phyloP scores from a whole-genome alignment of 2,113 vertebrate species.

The Mormyrus iriodes region DNA sequence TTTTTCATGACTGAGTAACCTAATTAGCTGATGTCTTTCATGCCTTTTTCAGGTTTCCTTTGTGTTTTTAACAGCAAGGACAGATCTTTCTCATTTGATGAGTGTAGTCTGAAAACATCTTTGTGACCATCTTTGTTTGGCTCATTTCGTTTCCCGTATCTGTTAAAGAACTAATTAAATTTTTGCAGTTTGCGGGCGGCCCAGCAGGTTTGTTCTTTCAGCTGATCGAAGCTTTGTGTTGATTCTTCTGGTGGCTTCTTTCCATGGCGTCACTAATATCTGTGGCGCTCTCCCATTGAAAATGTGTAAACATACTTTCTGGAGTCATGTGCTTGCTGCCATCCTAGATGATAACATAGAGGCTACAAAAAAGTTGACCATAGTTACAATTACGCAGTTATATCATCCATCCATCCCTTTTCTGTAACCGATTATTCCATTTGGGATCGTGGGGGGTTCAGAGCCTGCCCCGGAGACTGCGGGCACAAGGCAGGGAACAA shows the following conservation, averaged over 20 bases:
- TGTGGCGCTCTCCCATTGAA: neutral
- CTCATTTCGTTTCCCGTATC: neutral
- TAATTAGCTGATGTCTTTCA: neutral
- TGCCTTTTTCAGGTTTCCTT: neutral
- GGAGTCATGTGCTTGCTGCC: neutral
- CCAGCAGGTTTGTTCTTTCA: neutral
- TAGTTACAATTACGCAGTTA: neutral
- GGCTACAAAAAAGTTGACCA: neutral
- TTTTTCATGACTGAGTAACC: neutral
- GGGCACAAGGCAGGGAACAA: no score
- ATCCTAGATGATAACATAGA: neutral
- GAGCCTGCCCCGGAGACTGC: no score
- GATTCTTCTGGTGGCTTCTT: neutral
- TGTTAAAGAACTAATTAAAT: neutral
- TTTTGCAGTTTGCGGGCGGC: neutral
- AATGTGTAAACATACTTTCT: neutral
- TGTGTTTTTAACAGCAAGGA: neutral
- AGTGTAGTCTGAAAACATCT: neutral
- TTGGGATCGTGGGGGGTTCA: no score
- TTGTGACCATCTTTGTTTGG: neutral
- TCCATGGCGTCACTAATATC: neutral
- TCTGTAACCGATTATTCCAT: no score
- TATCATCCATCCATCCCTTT: no score
- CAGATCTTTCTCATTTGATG: neutral
- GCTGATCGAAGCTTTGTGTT: neutral